Evolutionary conservation across 2,888 invertebrate genomes (phyloP), one percentile per base, ranked within the genome.

Genomic region (Sisyra nigra): DNA sequence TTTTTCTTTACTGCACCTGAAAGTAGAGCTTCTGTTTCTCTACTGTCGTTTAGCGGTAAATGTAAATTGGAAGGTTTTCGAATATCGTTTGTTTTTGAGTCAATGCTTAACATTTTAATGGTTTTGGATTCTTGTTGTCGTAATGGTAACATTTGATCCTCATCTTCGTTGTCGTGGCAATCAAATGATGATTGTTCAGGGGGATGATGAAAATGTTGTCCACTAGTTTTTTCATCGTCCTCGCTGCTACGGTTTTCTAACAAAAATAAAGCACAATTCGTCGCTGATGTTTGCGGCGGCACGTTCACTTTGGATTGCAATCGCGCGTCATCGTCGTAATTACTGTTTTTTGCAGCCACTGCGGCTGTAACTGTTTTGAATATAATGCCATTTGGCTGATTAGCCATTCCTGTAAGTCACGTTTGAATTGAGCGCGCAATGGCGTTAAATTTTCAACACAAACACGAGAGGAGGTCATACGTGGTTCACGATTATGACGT

Each of bases 361-460:
- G 32, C 17, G 29, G 11, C 15, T 17, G 42, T 29, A 24, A 24
- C 24, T 24, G 19, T 34, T 34, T 42, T 35, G 15, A 35, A 42
- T 42, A 35, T 24, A 9, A 9, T 11, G 36, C 19, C 36, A 35
- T 42, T 42, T 24, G 24, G 24, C 51, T 55, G 49, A 50, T 58
- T 52, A 55, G 60, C 65, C 65, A 65, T 63, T 65, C 65, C 54
- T 59, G 58, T 46, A 65, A 55, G 50, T 65, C 65, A 54, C 65
- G 59, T 51, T 56, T 52, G 53, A 63, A 63, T 50, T 63, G 62
- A 55, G 60, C 57, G 54, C 63, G 62, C 51, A 57, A 55, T 38
- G 49, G 55, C 55, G 61, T 58, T 45, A 61, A 58, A 53, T 55
- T 55, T 35, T 48, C 46, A 31, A 15, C 17, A 24, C 41, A 32